Evolutionary conservation across 1,140 invertebrate species (phyloP).

Genomic region (Alviniconcha marisindica): DNA sequence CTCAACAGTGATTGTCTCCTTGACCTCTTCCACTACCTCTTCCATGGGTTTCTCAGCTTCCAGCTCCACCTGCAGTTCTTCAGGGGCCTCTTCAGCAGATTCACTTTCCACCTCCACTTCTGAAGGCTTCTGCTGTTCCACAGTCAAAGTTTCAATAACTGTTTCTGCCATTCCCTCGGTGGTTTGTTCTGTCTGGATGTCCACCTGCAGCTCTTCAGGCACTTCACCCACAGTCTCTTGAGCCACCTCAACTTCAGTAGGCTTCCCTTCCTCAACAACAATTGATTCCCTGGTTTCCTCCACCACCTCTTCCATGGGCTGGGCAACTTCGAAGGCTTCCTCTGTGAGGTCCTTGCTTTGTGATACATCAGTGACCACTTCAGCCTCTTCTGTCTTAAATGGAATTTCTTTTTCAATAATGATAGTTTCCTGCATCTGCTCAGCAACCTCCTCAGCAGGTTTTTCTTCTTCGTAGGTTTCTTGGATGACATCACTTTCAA

Average conservation of each 20-base stretch:
- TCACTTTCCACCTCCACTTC: slow-evolving; percentile 19
- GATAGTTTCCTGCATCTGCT: no score
- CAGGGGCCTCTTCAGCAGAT: slow-evolving; percentile 31
- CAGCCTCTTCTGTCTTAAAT: no score
- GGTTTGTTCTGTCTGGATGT: slow-evolving; percentile 38
- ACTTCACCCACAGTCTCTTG: slow-evolving; percentile 35
- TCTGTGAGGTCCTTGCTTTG: no score
- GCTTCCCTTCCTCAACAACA: slow-evolving; percentile 46
- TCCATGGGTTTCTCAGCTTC: slow-evolving; percentile 43
- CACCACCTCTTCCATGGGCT: slow-evolving; percentile 46
- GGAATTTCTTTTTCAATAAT: no score
- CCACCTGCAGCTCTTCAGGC: slow-evolving; percentile 34
- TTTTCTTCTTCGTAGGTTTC: no score
- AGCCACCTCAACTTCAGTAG: slow-evolving; percentile 40
- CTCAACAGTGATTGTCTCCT: slow-evolving; percentile 42
- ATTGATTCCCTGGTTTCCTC: slow-evolving; percentile 45
- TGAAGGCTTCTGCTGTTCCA: slow-evolving; percentile 45
- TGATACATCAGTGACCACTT: background rate
- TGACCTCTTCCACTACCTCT: slow-evolving; percentile 39
- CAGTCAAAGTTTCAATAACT: slow-evolving; percentile 38
- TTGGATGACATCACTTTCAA: slow-evolving; percentile 10
- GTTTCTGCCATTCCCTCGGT: slow-evolving; percentile 43
- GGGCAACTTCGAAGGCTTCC: slow-evolving; percentile 29
- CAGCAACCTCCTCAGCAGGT: no score
- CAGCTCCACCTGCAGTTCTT: slow-evolving; percentile 34